A percentile compares a stretch with the other conserved stretches of the same genome.
phyloP scores from a whole-genome alignment of 2,888 invertebrate species.

The Acrobasis suavella region DNA sequence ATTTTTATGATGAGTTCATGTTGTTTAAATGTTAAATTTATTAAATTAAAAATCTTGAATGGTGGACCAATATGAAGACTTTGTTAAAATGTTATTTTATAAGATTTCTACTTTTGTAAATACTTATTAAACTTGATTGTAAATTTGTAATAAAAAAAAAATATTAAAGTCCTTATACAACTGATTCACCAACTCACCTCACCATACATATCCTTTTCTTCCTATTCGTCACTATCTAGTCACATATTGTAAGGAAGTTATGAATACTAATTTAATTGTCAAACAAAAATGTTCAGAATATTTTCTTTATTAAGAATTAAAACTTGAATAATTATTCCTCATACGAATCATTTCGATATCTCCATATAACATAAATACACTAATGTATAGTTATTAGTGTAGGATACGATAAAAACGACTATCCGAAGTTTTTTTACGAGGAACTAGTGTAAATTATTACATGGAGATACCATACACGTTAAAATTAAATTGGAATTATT shows the following conservation, averaged over 20 bases:
- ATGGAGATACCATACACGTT: conserved; percentile 1
- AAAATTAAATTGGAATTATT: conserved; percentile 17
- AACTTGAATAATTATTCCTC: conserved; percentile 12
- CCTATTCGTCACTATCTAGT: too few species aligned
- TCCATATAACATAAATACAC: conserved; percentile 11
- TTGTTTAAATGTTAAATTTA: neutral
- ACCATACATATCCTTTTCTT: neutral
- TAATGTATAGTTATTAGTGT: neutral
- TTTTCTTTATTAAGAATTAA: conserved; percentile 21
- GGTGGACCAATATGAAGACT: conserved; percentile 13
- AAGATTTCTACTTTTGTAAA: conserved; percentile 31
- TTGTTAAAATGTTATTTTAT: conserved; percentile 14
- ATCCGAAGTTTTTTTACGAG: neutral
- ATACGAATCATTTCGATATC: conserved; percentile 13
- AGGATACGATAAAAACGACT: too few species aligned
- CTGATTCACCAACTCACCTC: too few species aligned
- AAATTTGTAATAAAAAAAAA: conserved; percentile 36
- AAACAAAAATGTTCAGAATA: conserved; percentile 14
- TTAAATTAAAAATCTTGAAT: neutral
- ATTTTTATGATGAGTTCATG: neutral
- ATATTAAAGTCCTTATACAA: conserved; percentile 5
- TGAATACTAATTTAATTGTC: neutral
- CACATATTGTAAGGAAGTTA: too few species aligned
- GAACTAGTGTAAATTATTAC: neutral
- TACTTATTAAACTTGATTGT: conserved; percentile 32